Conservation (phyloP, 2,888 invertebrate species). For the Agrotis clavis region DNA sequence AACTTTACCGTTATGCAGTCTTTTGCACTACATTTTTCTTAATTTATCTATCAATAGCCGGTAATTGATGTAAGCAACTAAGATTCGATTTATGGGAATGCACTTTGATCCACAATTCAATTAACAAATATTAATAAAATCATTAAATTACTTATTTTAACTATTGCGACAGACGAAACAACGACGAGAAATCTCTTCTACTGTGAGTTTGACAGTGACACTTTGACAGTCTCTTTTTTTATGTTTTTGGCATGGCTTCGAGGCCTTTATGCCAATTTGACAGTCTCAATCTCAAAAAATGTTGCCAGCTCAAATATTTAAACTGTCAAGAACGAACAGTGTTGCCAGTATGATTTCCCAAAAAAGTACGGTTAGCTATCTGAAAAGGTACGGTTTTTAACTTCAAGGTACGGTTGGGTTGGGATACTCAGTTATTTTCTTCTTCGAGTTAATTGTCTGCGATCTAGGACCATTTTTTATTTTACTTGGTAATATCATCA, state of each 20-base stretch:
- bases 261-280: slow-evolving; percentile 1
- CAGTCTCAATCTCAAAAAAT: neutral
- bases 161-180: slow-evolving; percentile 34
- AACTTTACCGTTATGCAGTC: slow-evolving; percentile 66
- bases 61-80: neutral
- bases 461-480: too few species aligned
- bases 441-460: too few species aligned
- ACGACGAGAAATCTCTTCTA: slow-evolving; percentile 12
- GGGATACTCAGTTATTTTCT: too few species aligned
- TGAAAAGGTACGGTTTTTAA: too few species aligned
- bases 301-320: slow-evolving; percentile 27
- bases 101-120: slow-evolving; percentile 27
- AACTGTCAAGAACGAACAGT: slow-evolving; percentile 5
- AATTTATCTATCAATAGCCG: slow-evolving; percentile 15
- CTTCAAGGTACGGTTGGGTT: too few species aligned
- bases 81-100: neutral
- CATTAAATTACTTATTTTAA: slow-evolving; percentile 6
- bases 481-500: too few species aligned
- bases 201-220: slow-evolving; percentile 19
- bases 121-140: slow-evolving; percentile 13
- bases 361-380: too few species aligned
- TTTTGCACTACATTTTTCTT: slow-evolving; percentile 56
- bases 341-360: too few species aligned
- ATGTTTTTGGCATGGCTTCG: too few species aligned
- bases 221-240: neutral